Base-by-base conservation (phyloP, 53 echinoderm and acorn worm species). In the Temnopleurus reevesii region DNA sequence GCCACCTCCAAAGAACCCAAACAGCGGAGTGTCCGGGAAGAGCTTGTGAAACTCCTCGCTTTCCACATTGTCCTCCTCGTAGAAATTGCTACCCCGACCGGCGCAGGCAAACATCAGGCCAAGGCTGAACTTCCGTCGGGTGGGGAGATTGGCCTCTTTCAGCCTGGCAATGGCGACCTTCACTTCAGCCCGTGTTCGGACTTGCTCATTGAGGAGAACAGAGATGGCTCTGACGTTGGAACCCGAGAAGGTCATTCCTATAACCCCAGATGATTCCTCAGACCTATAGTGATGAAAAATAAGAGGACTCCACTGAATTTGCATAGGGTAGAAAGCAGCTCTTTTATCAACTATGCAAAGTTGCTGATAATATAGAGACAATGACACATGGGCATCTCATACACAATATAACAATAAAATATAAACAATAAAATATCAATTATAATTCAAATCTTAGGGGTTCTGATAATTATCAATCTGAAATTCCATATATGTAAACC, bases 101-200 rank as follows among this genome's bases (percentile, higher is more conserved):
- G 94, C 83, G 56, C 99, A 99, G n/a, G 96, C 96, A 76, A 99
- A 96, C 94, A 96, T 93, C 71, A 99, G 94, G 5, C 90, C 99
- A 2, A 96, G 65, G 47, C 96, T 96, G 25, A 81, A 90, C 51
- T 90, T 86, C 29, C 89, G 92, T 1, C 90, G 46, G 6, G n/a
- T 23, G 18, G 56, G 47, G 19, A 96, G 84, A 21, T 93, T 91
- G 12, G 91, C 90, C 27, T 86, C 90, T 49, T 96, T 96, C 6
- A 99, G 91, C 28, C 36, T 31, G 3, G 46, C 26, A 33, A 99
- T 53, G 83, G 93, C 90, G 45, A 38, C 57, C 4, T 81, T 77
- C n/a, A 79, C 92, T 19, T 63, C 43, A 0, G 91, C 91, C 41
- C 57, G 63, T 5, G 91, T 91, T 53, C 25, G 12, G 44, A 96